These are phyloP conservation scores for Etheostoma spectabile DNA, from an alignment of 2,113 vertebrate species.

Conservation along the genomic window DNA sequence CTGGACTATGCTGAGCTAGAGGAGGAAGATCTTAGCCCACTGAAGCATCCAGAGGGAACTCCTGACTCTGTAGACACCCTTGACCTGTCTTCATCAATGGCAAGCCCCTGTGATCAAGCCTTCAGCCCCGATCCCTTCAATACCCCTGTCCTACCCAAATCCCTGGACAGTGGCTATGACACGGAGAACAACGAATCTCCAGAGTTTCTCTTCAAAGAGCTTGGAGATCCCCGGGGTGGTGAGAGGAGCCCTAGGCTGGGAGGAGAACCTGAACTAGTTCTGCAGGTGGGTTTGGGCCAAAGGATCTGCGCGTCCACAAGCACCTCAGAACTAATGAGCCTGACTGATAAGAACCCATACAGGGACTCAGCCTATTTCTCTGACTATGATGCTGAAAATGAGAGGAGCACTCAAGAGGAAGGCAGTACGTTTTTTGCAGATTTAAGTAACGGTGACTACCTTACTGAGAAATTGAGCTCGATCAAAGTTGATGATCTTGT, in stretches of 20 bases:
- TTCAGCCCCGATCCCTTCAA: conserved; percentile 85
- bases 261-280: conserved; percentile 71
- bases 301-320: conserved; percentile 64
- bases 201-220: conserved; percentile 92
- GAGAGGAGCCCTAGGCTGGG: conserved; percentile 60
- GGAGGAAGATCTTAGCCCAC: conserved; percentile 77
- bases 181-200: conserved; percentile 98
- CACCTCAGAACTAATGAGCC: conserved; percentile 76
- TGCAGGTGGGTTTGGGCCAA: conserved; percentile 78
- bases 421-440: conserved; percentile 74
- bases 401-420: conserved; percentile 84
- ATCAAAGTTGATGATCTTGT: conserved; percentile 32
- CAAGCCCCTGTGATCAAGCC: conserved; percentile 84
- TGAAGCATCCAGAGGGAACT: conserved; percentile 86
- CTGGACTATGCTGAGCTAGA: conserved; percentile 83
- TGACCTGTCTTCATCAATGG: conserved; percentile 85
- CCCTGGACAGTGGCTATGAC: conserved; percentile 95
- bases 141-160: conserved; percentile 86
- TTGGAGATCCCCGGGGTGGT: conserved; percentile 78
- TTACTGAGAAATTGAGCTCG: conserved; percentile 47
- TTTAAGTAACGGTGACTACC: conserved; percentile 40
- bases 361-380: conserved; percentile 98
- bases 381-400: conserved; percentile 91
- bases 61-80: conserved; percentile 86
- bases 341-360: conserved; percentile 89